phyloP scores from a whole-genome alignment of 2,888 invertebrate species.

The Ennomos fuscantarius region DNA sequence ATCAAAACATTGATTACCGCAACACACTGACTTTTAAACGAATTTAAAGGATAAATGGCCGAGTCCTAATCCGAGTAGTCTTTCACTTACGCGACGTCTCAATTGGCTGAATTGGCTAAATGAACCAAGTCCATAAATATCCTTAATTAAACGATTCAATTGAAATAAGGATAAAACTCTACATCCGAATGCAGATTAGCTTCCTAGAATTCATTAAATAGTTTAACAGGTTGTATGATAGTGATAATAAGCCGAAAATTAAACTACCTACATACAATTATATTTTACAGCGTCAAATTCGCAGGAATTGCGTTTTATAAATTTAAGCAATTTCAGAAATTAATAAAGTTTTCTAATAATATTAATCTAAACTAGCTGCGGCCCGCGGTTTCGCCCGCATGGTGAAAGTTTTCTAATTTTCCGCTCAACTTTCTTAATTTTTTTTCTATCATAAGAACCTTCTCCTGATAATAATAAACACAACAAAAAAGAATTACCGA shows the following conservation, averaged over 20 bases:
- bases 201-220: slow-evolving; percentile 37
- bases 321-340: too few species aligned
- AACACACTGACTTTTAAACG: slow-evolving; percentile 11
- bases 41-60: slow-evolving; percentile 31
- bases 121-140: slow-evolving; percentile 57
- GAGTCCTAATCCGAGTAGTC: slow-evolving; percentile 28
- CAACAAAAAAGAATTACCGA: too few species aligned
- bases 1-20: slow-evolving; percentile 15
- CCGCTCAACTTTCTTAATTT: too few species aligned
- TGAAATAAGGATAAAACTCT: slow-evolving; percentile 61
- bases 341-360: too few species aligned
- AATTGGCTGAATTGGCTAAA: slow-evolving; percentile 79
- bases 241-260: slow-evolving; percentile 1
- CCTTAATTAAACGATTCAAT: slow-evolving; percentile 41
- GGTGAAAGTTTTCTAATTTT: too few species aligned
- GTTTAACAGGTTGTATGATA: slow-evolving; percentile 12
- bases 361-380: neutral
- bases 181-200: slow-evolving; percentile 22
- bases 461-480: too few species aligned
- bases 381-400: too few species aligned
- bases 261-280: neutral
- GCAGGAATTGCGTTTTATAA: too few species aligned
- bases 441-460: too few species aligned
- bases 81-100: slow-evolving; percentile 47
- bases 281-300: too few species aligned